Percentiles rank a stretch among this genome's conserved stretches.
Conservation (phyloP, 2,113 vertebrate species). For the Pseudolaguvia tuberculata region DNA sequence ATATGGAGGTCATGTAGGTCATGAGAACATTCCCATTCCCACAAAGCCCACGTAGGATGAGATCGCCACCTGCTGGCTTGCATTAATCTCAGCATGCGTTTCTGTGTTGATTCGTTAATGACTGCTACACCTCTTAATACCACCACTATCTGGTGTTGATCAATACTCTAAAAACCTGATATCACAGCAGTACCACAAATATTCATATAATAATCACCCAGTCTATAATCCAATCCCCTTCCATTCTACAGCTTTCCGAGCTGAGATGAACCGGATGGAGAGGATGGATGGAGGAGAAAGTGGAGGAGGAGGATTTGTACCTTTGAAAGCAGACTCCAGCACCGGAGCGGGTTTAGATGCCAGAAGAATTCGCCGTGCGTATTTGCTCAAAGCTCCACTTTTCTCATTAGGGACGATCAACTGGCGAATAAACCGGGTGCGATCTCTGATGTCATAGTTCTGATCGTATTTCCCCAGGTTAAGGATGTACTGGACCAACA, state of each 20-base stretch:
- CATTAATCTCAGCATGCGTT: too few relatives aligned
- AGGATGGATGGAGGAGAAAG: background rate
- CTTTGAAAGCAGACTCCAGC: slow-evolving; percentile 95
- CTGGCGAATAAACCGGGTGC: slow-evolving; percentile 96
- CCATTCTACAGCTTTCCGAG: background rate
- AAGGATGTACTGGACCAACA: slow-evolving; percentile 97
- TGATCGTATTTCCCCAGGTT: slow-evolving; percentile 98
- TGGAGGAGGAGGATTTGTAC: slow-evolving; percentile 58
- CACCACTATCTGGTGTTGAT: too few relatives aligned
- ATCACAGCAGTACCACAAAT: too few relatives aligned
- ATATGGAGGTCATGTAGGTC: too few relatives aligned
- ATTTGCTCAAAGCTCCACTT: slow-evolving; percentile 91
- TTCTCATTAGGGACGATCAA: slow-evolving; percentile 96
- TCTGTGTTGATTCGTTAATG: too few relatives aligned
- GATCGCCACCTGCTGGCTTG: too few relatives aligned
- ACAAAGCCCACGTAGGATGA: too few relatives aligned
- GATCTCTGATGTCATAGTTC: slow-evolving; percentile 98
- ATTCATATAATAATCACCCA: too few relatives aligned
- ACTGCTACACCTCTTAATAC: too few relatives aligned
- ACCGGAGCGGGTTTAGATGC: slow-evolving; percentile 91
- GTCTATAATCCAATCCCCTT: too few relatives aligned
- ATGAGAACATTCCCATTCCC: too few relatives aligned
- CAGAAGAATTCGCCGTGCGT: slow-evolving; percentile 92
- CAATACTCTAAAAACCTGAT: too few relatives aligned
- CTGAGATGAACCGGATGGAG: background rate